Evolutionary conservation across 2,888 invertebrate species (phyloP).

Genomic region (Ophraella communa): DNA sequence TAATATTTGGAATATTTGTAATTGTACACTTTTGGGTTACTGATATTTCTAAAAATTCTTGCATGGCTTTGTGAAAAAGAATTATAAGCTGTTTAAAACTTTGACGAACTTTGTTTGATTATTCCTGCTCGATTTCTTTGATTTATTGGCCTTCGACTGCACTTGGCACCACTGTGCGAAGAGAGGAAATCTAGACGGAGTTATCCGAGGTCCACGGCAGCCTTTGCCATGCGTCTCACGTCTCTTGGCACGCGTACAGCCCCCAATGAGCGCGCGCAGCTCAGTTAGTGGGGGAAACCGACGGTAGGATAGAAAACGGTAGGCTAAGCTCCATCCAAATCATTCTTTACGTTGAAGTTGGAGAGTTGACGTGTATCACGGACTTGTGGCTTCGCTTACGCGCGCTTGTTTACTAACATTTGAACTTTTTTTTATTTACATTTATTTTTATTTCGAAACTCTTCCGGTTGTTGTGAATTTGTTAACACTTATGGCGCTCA

Average conservation of each 20-base stretch:
- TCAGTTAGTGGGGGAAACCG: constrained; percentile 50
- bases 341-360: constrained; percentile 63
- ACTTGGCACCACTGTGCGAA: not conserved
- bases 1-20: no score
- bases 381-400: constrained; percentile 26
- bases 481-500: constrained; percentile 43
- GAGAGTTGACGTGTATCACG: constrained; percentile 36
- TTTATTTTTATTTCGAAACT: no score
- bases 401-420: constrained; percentile 25
- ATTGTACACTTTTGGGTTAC: no score
- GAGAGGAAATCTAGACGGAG: constrained; percentile 33
- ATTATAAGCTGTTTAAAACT: no score
- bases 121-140: no score
- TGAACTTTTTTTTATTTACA: constrained; percentile 20
- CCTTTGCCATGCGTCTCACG: constrained; percentile 58
- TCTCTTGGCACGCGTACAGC: constrained; percentile 59
- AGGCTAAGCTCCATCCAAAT: constrained; percentile 52
- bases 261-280: constrained; percentile 55
- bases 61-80: no score
- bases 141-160: no score
- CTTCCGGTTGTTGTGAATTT: constrained; percentile 15
- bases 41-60: no score
- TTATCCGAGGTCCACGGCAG: constrained; percentile 56
- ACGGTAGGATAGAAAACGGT: constrained; percentile 56
- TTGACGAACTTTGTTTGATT: no score